A percentile compares a stretch with the other conserved stretches of the same genome.
phyloP scores from a whole-genome alignment of 1,140 invertebrate species.

The Panagrolaimus sp. region DNA sequence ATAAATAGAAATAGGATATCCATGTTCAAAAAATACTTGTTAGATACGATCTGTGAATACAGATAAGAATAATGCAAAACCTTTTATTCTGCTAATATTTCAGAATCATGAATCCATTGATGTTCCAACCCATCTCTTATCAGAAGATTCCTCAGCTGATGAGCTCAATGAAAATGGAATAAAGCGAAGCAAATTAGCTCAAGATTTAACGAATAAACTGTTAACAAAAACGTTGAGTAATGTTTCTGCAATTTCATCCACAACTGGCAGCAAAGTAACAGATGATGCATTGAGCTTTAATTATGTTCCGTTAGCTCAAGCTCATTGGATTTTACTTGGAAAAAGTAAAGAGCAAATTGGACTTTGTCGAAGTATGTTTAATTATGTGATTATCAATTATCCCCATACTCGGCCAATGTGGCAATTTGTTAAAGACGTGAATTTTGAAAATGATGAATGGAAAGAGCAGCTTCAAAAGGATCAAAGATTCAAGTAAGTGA shows the following conservation, averaged over 20 bases:
- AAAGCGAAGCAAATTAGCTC: no score
- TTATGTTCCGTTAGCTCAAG: neutral
- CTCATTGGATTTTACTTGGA: slow-evolving; percentile 2
- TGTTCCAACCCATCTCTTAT: neutral
- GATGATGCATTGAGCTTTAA: neutral
- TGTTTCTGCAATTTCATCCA: no score
- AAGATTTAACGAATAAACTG: no score
- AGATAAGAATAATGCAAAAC: no score
- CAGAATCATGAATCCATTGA: slow-evolving; percentile 2
- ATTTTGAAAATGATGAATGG: slow-evolving; percentile 35
- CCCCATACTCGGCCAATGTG: slow-evolving; percentile 50
- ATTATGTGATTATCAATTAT: slow-evolving; percentile 40
- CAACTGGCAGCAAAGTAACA: neutral
- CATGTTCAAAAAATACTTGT: no score
- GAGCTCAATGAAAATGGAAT: neutral
- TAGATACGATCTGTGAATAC: no score
- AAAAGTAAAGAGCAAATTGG: neutral
- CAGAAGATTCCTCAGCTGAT: neutral
- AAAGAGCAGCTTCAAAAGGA: slow-evolving; percentile 26
- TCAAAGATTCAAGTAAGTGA: slow-evolving; percentile 21
- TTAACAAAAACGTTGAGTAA: no score
- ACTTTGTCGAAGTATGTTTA: slow-evolving; percentile 31
- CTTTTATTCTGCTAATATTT: no score
- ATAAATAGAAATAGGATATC: no score
- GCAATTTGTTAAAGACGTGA: slow-evolving; percentile 48